These are phyloP conservation scores for Laothoe populi DNA, from an alignment of 2,888 invertebrate species.

Conservation along the genomic window DNA sequence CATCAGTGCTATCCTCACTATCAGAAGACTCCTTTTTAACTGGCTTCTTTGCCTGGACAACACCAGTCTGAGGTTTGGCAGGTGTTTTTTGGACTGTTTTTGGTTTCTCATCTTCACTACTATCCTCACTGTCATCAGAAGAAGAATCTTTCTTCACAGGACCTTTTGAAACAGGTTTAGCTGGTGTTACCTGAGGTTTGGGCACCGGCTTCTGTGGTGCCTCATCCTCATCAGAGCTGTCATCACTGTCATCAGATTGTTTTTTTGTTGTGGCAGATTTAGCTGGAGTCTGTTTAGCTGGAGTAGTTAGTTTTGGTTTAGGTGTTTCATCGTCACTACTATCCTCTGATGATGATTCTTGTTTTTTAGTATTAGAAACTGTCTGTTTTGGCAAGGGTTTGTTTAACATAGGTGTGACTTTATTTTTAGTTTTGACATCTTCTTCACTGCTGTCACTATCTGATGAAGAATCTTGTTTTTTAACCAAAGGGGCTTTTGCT, in stretches of 20 bases:
- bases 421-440: constrained; percentile 37
- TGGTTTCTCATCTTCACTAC: constrained; percentile 58
- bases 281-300: constrained; percentile 38
- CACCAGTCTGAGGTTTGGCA: constrained; percentile 42
- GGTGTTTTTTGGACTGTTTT: constrained; percentile 48
- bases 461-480: constrained; percentile 54
- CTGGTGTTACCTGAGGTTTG: constrained; percentile 41
- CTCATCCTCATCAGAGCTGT: constrained; percentile 39
- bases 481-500: constrained; percentile 36
- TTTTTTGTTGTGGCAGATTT: constrained; percentile 45
- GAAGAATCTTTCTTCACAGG: constrained; percentile 57
- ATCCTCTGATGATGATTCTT: constrained; percentile 62
- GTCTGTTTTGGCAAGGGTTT: constrained; percentile 39
- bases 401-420: constrained; percentile 37
- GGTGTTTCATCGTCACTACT: constrained; percentile 67
- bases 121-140: constrained; percentile 60
- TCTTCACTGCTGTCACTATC: constrained; percentile 71
- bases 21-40: constrained; percentile 55
- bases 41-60: constrained; percentile 33
- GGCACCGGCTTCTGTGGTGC: constrained; percentile 39
- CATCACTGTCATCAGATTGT: constrained; percentile 50
- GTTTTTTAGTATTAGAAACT: constrained; percentile 41
- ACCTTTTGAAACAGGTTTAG: constrained; percentile 42
- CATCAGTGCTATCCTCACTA: constrained; percentile 55
- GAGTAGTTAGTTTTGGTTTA: constrained; percentile 44